phyloP scores from a whole-genome alignment of 1,140 invertebrate genomes.

The Aethina tumida region DNA sequence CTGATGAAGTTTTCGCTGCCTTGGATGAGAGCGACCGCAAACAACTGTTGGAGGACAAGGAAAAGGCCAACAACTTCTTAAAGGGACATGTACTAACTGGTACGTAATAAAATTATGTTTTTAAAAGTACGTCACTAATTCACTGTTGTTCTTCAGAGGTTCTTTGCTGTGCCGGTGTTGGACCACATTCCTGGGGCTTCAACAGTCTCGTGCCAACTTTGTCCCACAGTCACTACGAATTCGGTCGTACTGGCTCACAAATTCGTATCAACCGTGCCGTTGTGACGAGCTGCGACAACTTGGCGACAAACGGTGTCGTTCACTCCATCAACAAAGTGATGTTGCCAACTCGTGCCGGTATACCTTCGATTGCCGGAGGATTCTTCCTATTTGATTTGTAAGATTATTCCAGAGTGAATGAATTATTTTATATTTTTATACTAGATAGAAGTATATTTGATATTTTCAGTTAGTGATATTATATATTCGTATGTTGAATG shows the following conservation, averaged over 20 bases:
- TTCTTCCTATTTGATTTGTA: constrained; percentile 37
- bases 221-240: constrained; percentile 35
- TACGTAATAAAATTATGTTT: constrained; percentile 21
- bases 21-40: constrained; percentile 36
- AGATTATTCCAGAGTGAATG: constrained; percentile 12
- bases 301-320: constrained; percentile 49
- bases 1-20: constrained; percentile 51
- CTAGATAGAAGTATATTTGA: too few relatives aligned
- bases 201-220: constrained; percentile 41
- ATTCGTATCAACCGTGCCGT: constrained; percentile 44
- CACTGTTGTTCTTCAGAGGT: constrained; percentile 36
- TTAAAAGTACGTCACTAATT: background rate
- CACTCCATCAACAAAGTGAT: constrained; percentile 48
- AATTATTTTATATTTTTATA: too few relatives aligned
- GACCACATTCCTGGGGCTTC: constrained; percentile 43
- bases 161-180: constrained; percentile 50
- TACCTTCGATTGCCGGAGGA: constrained; percentile 24
- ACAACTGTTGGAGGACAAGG: constrained; percentile 35
- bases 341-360: constrained; percentile 25
- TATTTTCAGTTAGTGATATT: too few relatives aligned
- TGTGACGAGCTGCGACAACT: constrained; percentile 46
- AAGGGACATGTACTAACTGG: constrained; percentile 43
- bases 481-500: too few relatives aligned
- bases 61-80: constrained; percentile 37
- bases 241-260: constrained; percentile 39